These are phyloP conservation scores for Aurelia coerulea DNA, from an alignment of 30 jellyfish, hydroid and myxozoan genomes.

Conservation along the genomic window DNA sequence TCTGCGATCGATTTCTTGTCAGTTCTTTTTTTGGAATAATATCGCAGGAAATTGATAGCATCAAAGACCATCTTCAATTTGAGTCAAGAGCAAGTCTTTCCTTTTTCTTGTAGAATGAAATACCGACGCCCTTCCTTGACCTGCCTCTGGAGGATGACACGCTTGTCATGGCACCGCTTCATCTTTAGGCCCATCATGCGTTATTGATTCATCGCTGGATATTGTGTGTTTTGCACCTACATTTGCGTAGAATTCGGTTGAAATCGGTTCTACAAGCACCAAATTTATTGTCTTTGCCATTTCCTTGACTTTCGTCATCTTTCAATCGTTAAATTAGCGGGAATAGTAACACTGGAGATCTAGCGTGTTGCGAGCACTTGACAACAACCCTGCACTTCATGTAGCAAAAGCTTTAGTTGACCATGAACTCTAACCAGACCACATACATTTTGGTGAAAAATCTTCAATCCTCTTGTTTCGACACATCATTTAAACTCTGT, in stretches of 20 bases:
- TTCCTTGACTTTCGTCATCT: too few species aligned
- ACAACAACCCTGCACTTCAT: slow-evolving; percentile 46
- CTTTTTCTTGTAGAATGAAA: not conserved
- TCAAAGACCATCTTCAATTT: slow-evolving; percentile 1
- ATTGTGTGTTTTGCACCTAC: too few species aligned
- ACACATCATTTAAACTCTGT: slow-evolving; percentile 39
- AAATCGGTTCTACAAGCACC: too few species aligned
- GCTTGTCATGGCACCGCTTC: not conserved
- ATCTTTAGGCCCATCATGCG: not conserved
- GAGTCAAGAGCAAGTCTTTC: not conserved
- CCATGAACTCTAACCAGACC: slow-evolving; percentile 64
- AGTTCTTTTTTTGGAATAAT: not conserved
- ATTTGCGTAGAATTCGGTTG: too few species aligned
- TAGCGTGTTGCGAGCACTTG: too few species aligned
- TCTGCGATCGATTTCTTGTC: not conserved
- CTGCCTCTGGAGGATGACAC: slow-evolving; percentile 10
- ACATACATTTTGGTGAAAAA: slow-evolving; percentile 42
- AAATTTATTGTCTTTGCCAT: too few species aligned
- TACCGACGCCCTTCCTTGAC: not conserved
- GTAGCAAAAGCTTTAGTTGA: slow-evolving; percentile 65
- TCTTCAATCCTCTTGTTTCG: not conserved
- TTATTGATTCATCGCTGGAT: too few species aligned
- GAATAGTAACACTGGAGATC: too few species aligned
- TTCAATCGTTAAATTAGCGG: too few species aligned
- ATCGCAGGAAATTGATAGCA: slow-evolving; percentile 3